phyloP scores from a whole-genome alignment of 2,797 vertebrate species.

The Falco peregrinus region DNA sequence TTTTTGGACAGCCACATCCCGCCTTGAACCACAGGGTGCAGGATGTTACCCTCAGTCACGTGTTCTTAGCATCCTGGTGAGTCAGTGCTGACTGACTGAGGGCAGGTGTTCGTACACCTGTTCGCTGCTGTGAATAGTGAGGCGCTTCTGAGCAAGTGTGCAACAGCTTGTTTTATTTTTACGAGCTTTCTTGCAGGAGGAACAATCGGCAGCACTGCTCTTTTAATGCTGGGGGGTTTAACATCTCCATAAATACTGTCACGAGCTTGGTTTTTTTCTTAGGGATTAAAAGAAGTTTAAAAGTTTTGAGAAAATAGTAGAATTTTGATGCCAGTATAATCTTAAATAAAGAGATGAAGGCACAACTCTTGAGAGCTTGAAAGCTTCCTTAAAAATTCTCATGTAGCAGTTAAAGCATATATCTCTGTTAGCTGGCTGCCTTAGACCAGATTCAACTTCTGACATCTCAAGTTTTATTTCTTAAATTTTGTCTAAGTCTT shows the following conservation, averaged over 20 bases:
- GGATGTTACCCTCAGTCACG: accelerated
- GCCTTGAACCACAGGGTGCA: neutral
- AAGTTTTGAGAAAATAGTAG: neutral
- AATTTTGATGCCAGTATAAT: neutral
- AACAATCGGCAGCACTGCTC: neutral
- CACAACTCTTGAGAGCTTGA: neutral
- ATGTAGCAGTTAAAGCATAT: neutral
- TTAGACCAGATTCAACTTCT: neutral
- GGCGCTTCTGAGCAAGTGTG: neutral
- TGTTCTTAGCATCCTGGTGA: neutral
- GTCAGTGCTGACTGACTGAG: neutral
- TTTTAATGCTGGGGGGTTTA: neutral
- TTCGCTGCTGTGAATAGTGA: neutral
- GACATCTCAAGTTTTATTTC: neutral
- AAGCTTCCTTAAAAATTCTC: neutral
- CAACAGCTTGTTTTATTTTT: neutral
- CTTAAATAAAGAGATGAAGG: neutral
- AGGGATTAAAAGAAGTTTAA: neutral
- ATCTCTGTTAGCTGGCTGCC: neutral
- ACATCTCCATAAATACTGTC: neutral
- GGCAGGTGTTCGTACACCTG: neutral
- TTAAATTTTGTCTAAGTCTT: neutral
- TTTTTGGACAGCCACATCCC: neutral
- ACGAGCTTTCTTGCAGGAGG: neutral
- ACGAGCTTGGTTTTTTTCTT: neutral